Base-by-base conservation (phyloP, 2,888 invertebrate species). In the Linhomoeus sp. region DNA sequence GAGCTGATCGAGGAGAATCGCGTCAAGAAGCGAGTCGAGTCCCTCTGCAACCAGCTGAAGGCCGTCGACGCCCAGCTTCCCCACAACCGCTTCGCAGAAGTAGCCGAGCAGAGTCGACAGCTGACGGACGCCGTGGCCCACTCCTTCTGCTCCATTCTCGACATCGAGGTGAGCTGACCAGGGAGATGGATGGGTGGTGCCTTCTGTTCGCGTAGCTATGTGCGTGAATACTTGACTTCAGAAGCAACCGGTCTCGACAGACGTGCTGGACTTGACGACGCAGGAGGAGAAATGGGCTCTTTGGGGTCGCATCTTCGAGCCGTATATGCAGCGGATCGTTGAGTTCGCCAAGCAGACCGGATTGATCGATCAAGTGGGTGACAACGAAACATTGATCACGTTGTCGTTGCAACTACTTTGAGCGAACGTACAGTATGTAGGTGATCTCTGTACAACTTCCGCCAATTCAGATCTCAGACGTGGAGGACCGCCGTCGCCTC, bases 1-100 rank as follows among this genome's bases (percentile, higher is more conserved):
- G 62, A 64, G 49, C 50, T 69, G 39, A 69, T 69, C 51, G 65
- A 66, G 53, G 64, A 66, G 23, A 69, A 70, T 48, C 58, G 70
- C 37, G 57, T 58, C 45, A 45, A 58, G 26, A 49, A 59, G 45
- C 51, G 55, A 45, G 44, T 51, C 7, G 64, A 63, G 40, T 50
- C 33, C 24, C 36, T 42, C 7, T 51, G 44, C 35, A 38, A n/a
- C 19, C 41, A 41, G 26, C 48, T 49, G 9, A 7, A 43, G 14
- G 29, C 19, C 3, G 42, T 23, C 15, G 47, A 49, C 25, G 17
- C 20, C n/a, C 38, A 12, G 12, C 29, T 29, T 5, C 7, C 29
- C 29, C 12, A 29, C 29, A 12, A 9, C 5, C 29, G 12, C 5
- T 29, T n/a, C 24, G 35, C 19, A 15, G 38, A 24, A 19, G 9